Conservation (phyloP, 2,113 vertebrate species). For the Vicugna pacos region DNA sequence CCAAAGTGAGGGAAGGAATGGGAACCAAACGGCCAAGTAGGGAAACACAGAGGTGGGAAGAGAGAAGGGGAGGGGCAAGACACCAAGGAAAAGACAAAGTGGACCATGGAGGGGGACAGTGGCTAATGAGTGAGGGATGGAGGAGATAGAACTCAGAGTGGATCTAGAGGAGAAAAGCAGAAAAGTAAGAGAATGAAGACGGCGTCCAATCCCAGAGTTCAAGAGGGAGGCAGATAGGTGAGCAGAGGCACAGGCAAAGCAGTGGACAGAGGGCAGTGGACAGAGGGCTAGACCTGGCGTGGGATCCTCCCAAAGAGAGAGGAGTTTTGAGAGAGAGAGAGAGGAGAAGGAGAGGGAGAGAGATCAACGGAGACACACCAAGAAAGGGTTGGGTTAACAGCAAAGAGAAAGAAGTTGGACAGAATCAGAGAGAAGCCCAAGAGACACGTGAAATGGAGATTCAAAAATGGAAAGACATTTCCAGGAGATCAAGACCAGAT, state of each 20-base stretch:
- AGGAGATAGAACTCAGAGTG: background rate
- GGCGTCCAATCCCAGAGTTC: background rate
- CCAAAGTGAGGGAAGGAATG: background rate
- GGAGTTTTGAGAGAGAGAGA: background rate
- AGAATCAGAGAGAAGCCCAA: constrained; percentile 19
- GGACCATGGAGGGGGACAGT: fast-evolving
- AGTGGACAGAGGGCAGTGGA: background rate
- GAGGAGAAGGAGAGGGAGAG: background rate
- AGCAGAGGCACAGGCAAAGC: background rate
- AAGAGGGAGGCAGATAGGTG: background rate
- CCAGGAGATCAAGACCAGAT: background rate
- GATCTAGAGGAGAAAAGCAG: background rate
- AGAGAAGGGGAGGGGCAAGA: background rate
- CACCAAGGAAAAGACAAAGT: background rate
- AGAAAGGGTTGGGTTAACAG: background rate
- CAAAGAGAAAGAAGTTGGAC: constrained; percentile 60
- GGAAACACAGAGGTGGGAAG: background rate
- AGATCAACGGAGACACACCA: background rate
- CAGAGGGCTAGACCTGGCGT: background rate
- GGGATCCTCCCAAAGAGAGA: background rate
- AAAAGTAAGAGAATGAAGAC: background rate
- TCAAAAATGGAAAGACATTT: constrained; percentile 28
- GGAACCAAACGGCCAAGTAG: background rate
- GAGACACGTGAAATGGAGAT: background rate
- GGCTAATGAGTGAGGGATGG: background rate